Evolutionary conservation across 2,888 invertebrate genomes (phyloP).

Genomic region (Cephus pulcher): DNA sequence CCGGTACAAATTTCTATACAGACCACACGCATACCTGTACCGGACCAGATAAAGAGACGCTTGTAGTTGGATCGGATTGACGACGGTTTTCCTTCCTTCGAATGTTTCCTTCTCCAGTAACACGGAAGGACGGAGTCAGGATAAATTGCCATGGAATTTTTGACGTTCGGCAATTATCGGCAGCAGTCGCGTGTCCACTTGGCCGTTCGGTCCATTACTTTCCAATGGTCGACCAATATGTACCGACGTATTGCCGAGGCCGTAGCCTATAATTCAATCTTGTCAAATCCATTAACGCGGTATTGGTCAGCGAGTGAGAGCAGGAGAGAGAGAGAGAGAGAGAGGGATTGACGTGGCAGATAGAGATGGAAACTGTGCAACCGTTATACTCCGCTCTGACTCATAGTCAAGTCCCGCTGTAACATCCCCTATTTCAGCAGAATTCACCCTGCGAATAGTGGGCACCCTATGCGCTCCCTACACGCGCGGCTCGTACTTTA

Average conservation of each 20-base stretch:
- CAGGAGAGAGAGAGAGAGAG: no score
- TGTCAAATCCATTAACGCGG: conserved; percentile 52
- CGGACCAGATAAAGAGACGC: background rate
- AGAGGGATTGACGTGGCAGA: background rate
- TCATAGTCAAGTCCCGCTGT: background rate
- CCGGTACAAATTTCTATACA: background rate
- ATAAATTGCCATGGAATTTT: conserved; percentile 44
- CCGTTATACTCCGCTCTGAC: background rate
- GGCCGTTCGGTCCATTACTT: conserved; percentile 44
- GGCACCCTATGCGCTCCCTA: background rate
- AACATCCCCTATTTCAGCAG: background rate
- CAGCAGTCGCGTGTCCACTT: conserved; percentile 42
- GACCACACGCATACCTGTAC: background rate
- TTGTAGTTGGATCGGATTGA: background rate
- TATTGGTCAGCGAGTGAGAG: background rate
- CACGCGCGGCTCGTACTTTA: conserved; percentile 21
- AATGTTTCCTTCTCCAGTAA: background rate
- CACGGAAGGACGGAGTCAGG: conserved; percentile 4
- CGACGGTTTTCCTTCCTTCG: background rate
- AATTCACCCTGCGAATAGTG: background rate
- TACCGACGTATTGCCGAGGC: conserved; percentile 14
- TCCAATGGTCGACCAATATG: conserved; percentile 40
- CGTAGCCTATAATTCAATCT: conserved; percentile 50
- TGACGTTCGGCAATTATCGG: conserved; percentile 44
- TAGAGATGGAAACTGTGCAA: background rate